phyloP scores from a whole-genome alignment of 2,888 invertebrate genomes.

The Tridacna crocea region DNA sequence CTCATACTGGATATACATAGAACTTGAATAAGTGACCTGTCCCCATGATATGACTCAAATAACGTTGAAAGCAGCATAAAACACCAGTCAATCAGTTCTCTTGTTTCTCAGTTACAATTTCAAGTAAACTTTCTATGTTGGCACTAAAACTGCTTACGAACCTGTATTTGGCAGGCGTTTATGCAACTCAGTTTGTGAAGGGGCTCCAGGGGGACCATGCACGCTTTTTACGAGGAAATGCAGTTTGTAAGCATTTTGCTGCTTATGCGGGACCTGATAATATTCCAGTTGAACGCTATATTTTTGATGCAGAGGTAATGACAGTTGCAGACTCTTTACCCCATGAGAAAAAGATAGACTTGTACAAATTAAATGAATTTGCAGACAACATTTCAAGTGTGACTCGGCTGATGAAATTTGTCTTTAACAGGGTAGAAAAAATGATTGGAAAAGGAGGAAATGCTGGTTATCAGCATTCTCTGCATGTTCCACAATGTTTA shows the following conservation, averaged over 20 bases:
- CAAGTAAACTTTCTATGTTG: too few relatives aligned
- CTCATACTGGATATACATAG: too few relatives aligned
- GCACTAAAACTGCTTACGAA: too few relatives aligned
- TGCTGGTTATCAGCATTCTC: background rate
- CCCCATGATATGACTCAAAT: too few relatives aligned
- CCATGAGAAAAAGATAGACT: background rate
- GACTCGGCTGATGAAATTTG: too few relatives aligned
- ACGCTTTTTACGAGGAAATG: conserved; percentile 78
- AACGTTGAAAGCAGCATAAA: too few relatives aligned
- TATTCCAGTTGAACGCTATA: conserved; percentile 20
- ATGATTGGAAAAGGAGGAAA: background rate
- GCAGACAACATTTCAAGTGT: background rate
- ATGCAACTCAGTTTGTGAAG: conserved; percentile 75
- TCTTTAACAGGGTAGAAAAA: background rate
- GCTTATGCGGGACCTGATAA: conserved; percentile 16
- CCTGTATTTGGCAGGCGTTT: conserved; percentile 69
- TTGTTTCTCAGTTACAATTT: too few relatives aligned
- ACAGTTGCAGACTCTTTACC: background rate
- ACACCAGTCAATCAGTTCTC: too few relatives aligned
- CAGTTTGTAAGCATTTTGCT: conserved; percentile 78
- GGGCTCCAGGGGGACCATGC: conserved; percentile 81
- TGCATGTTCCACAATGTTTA: background rate
- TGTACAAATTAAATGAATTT: too few relatives aligned
- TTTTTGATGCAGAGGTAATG: conserved; percentile 75
- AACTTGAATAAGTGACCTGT: too few relatives aligned